phyloP scores from a whole-genome alignment of 2,888 invertebrate genomes.

The Sarcophaga carnaria region DNA sequence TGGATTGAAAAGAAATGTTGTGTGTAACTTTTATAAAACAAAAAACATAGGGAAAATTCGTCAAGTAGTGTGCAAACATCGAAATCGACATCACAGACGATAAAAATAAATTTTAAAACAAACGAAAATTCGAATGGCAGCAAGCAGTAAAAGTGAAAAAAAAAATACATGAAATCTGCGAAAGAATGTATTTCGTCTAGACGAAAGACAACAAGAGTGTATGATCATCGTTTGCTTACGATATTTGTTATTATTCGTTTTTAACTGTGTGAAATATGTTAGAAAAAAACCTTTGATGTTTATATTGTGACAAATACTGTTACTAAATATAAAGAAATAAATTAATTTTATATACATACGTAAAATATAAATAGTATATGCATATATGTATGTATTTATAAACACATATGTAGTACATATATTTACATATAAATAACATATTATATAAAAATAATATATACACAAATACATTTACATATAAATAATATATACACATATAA shows the following conservation, averaged over 20 bases:
- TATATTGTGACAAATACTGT: conserved; percentile 11
- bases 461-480: not conserved
- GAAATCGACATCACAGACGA: conserved; percentile 54
- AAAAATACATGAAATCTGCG: conserved; percentile 57
- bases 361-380: not conserved
- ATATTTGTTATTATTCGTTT: conserved; percentile 53
- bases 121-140: conserved; percentile 52
- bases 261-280: conserved; percentile 59
- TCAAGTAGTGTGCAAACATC: conserved; percentile 45
- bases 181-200: conserved; percentile 68
- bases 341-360: not conserved
- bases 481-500: not conserved
- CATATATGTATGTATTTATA: not conserved
- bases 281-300: conserved; percentile 58
- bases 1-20: not conserved
- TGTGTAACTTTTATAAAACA: not conserved
- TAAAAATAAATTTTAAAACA: conserved; percentile 55
- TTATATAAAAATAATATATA: not conserved
- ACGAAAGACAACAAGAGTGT: conserved; percentile 62
- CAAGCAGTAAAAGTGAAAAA: conserved; percentile 37
- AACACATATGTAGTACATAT: not conserved
- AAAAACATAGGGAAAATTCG: conserved; percentile 18
- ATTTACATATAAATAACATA: not conserved
- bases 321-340: too few relatives aligned
- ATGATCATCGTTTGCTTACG: conserved; percentile 58